These are phyloP conservation scores for Agrotis ipsilon DNA, from an alignment of 2,888 invertebrate species.

Conservation along the genomic window DNA sequence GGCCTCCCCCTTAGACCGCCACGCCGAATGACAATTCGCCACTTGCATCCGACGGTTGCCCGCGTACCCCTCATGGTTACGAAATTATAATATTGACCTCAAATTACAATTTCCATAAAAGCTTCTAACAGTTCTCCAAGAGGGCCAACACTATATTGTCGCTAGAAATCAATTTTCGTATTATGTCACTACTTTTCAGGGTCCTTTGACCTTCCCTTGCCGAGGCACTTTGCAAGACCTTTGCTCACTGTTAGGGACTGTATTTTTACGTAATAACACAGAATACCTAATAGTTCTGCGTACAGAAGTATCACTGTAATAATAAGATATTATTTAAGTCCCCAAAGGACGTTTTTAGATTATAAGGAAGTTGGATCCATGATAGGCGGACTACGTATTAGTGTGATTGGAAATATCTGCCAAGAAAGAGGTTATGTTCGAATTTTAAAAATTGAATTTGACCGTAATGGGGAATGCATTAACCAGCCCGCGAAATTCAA, in stretches of 20 bases:
- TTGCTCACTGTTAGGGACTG: slow-evolving; percentile 8
- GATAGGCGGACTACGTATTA: slow-evolving; percentile 9
- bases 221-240: slow-evolving; percentile 40
- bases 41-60: no score
- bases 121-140: slow-evolving; percentile 7
- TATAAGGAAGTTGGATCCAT: neutral
- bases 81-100: slow-evolving; percentile 11
- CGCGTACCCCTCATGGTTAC: no score
- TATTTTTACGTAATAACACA: slow-evolving; percentile 40
- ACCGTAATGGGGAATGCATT: no score
- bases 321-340: slow-evolving; percentile 13
- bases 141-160: slow-evolving; percentile 35
- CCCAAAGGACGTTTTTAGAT: slow-evolving; percentile 34
- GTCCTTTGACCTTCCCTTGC: slow-evolving; percentile 21
- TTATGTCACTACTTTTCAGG: slow-evolving; percentile 19
- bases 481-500: no score
- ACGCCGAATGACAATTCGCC: no score
- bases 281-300: no score
- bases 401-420: neutral
- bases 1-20: no score
- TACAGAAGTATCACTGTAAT: no score
- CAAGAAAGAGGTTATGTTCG: neutral
- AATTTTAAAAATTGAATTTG: no score
- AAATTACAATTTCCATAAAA: slow-evolving; percentile 13
- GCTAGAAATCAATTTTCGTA: slow-evolving; percentile 35